Percentiles rank a stretch among this genome's conserved stretches.
phyloP scores from a whole-genome alignment of 35 echinoderm and acorn worm species.

The Nesometra sesokonis region DNA sequence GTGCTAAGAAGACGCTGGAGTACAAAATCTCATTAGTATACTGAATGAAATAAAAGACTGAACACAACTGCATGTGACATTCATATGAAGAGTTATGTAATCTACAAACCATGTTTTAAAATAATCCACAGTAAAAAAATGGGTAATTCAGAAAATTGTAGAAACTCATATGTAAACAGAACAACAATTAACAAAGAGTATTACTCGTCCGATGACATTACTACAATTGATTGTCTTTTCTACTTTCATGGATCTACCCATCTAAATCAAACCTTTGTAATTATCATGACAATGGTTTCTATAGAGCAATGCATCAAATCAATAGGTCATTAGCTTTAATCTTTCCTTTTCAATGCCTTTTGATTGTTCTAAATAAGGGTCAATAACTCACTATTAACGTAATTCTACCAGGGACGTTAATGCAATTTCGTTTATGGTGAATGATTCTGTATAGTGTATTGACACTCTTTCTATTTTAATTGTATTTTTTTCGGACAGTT shows the following conservation, averaged over 20 bases:
- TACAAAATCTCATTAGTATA: no score
- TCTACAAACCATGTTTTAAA: no score
- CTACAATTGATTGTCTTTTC: not conserved
- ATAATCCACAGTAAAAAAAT: no score
- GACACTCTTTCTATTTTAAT: not conserved
- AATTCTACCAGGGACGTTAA: not conserved
- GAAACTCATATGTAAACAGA: no score
- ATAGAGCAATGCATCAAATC: not conserved
- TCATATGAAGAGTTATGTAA: no score
- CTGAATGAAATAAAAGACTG: no score
- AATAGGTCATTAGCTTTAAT: not conserved
- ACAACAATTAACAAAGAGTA: no score
- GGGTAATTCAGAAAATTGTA: no score
- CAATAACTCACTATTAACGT: not conserved
- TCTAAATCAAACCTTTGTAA: not conserved
- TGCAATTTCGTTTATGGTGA: not conserved
- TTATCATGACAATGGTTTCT: not conserved
- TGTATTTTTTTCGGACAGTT: no score
- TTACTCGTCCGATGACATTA: no score
- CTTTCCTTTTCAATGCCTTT: not conserved
- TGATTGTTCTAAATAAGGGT: not conserved
- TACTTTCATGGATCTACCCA: not conserved
- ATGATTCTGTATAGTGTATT: not conserved
- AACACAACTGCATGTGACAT: no score
- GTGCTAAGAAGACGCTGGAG: no score